A percentile compares a stretch with the other conserved stretches of the same genome.
Conservation (phyloP, 2,797 vertebrate species). For the Hydrocynus forskahlii region DNA sequence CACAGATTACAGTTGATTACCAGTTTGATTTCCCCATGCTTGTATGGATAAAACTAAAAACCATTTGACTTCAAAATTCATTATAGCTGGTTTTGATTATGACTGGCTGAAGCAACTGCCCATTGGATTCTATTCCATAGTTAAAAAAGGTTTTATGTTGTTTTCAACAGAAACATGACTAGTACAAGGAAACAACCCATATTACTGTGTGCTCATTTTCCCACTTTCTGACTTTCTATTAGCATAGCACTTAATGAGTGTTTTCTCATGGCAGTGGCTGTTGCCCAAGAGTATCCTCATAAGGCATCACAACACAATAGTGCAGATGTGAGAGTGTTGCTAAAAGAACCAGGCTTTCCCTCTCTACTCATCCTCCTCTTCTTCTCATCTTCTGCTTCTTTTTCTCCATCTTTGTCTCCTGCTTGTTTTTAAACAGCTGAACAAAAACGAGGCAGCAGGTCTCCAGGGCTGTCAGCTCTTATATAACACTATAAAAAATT, state of each 20-base stretch:
- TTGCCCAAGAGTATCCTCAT: slow-evolving; percentile 75
- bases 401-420: slow-evolving; percentile 58
- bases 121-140: too few relatives aligned
- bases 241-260: slow-evolving; percentile 74
- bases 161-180: too few relatives aligned
- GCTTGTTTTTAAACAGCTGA: slow-evolving; percentile 74
- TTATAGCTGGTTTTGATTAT: too few relatives aligned
- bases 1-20: too few relatives aligned
- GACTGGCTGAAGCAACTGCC: too few relatives aligned
- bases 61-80: too few relatives aligned
- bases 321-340: slow-evolving; percentile 70
- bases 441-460: slow-evolving; percentile 77
- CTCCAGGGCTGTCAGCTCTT: slow-evolving; percentile 77
- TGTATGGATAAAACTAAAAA: too few relatives aligned
- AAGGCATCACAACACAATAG: slow-evolving; percentile 75
- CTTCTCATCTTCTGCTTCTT: slow-evolving; percentile 10
- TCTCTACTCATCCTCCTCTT: slow-evolving; percentile 16
- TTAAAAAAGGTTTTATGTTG: too few relatives aligned
- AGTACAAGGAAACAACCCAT: too few relatives aligned
- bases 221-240: slow-evolving; percentile 59
- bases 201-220: not conserved
- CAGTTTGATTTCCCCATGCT: too few relatives aligned
- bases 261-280: slow-evolving; percentile 69
- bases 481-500: slow-evolving; percentile 83
- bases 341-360: slow-evolving; percentile 72